Conservation (phyloP, 35 echinoderm and acorn worm genomes). For the Eucidaris tribuloides region DNA sequence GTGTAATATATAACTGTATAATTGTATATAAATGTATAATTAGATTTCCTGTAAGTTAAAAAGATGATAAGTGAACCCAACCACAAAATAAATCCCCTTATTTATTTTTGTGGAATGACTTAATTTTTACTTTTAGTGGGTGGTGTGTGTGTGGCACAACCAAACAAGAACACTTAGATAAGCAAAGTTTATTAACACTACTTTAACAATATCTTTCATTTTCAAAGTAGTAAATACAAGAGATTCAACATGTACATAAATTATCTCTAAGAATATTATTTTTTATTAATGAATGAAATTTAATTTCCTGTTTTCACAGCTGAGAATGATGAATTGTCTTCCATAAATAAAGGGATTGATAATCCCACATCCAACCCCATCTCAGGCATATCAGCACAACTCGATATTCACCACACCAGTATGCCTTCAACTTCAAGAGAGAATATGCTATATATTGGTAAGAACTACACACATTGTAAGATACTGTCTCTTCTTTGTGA, state of each 20-base stretch:
- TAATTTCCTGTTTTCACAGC: not conserved
- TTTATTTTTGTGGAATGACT: no score
- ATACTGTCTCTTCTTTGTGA: no score
- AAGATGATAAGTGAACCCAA: no score
- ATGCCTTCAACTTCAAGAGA: constrained; percentile 26
- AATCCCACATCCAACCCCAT: not conserved
- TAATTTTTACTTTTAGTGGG: no score
- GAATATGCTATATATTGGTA: constrained; percentile 2
- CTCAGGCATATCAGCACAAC: not conserved
- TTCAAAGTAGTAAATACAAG: not conserved
- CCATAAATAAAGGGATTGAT: not conserved
- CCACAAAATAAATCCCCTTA: no score
- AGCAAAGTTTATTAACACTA: not conserved
- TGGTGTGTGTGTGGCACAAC: no score
- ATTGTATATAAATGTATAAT: no score
- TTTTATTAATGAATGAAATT: not conserved
- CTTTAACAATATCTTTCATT: not conserved
- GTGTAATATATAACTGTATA: no score
- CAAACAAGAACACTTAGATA: no score
- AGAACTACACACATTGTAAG: no score
- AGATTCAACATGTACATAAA: not conserved
- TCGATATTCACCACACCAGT: constrained; percentile 20
- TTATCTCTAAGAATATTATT: not conserved
- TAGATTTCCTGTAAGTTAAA: no score
- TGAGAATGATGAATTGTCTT: constrained; percentile 33